These are phyloP conservation scores for Salvelinus namaycush DNA, from an alignment of 2,113 vertebrate genomes.

Conservation along the genomic window DNA sequence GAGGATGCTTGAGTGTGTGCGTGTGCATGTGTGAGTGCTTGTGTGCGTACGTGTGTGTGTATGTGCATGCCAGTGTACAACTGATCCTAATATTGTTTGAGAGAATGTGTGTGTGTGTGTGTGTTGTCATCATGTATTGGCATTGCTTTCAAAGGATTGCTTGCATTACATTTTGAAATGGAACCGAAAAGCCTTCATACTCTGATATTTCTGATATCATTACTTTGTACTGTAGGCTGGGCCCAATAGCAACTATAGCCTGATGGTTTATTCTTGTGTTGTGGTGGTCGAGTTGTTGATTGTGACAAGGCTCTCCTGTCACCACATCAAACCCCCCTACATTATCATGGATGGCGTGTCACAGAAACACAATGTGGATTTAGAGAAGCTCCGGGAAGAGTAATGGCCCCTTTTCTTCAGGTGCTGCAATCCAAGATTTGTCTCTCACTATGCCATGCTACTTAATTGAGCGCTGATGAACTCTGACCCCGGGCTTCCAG, in stretches of 20 bases:
- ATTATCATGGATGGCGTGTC: too few relatives aligned
- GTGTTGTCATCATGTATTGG: not conserved
- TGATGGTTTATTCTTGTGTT: too few relatives aligned
- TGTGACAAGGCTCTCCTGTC: too few relatives aligned
- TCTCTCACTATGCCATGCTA: too few relatives aligned
- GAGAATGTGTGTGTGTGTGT: constrained; percentile 1
- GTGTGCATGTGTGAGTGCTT: constrained; percentile 1
- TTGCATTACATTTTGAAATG: not conserved
- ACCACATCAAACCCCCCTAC: too few relatives aligned
- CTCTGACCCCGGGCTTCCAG: not conserved
- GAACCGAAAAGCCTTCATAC: too few relatives aligned
- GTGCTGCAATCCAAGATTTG: not conserved
- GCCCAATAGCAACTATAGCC: too few relatives aligned
- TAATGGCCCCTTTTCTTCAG: not conserved
- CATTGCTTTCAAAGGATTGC: not conserved
- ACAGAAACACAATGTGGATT: too few relatives aligned
- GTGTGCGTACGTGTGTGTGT: not conserved
- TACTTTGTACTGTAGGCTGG: too few relatives aligned
- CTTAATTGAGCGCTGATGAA: constrained; percentile 25
- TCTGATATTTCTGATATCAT: too few relatives aligned
- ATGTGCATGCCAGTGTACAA: not conserved
- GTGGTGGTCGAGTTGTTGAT: too few relatives aligned
- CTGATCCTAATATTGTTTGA: not conserved
- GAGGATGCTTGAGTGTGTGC: not conserved
- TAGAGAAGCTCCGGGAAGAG: too few relatives aligned